Percentiles rank a stretch among this genome's conserved stretches.
Conservation (phyloP, 2,113 vertebrate genomes). For the Eleginops maclovinus region DNA sequence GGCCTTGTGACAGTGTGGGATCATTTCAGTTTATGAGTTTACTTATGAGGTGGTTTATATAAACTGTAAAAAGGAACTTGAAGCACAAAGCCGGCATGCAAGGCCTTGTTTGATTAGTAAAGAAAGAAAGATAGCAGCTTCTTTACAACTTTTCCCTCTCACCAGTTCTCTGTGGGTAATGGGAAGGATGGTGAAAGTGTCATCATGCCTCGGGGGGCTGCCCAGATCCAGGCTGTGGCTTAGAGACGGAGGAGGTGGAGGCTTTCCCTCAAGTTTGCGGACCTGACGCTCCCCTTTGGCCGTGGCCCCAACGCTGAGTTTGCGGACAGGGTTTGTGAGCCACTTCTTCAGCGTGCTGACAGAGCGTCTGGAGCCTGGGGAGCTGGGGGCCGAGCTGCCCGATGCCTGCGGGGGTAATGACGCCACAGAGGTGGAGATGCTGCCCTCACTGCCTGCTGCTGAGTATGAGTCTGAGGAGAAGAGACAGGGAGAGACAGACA, state of each 20-base stretch:
- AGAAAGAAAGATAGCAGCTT: not conserved
- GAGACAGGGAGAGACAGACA: constrained; percentile 22
- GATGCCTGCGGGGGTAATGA: constrained; percentile 88
- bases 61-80: not conserved
- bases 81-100: not conserved
- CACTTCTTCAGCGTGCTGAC: constrained; percentile 90
- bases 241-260: constrained; percentile 69
- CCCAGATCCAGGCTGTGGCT: constrained; percentile 81
- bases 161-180: constrained; percentile 82
- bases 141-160: constrained; percentile 43
- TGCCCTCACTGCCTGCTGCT: constrained; percentile 90
- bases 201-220: constrained; percentile 73
- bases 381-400: constrained; percentile 89
- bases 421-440: constrained; percentile 90
- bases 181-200: constrained; percentile 70
- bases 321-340: constrained; percentile 89
- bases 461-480: constrained; percentile 89
- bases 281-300: constrained; percentile 83
- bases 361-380: constrained; percentile 87
- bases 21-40: constrained; percentile 31
- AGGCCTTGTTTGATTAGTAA: constrained; percentile 25
- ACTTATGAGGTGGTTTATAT: constrained; percentile 36
- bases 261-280: constrained; percentile 82
- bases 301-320: constrained; percentile 82
- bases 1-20: not conserved